Evolutionary conservation across 2,797 vertebrate genomes (phyloP).

Genomic region (Mastacembelus armatus): DNA sequence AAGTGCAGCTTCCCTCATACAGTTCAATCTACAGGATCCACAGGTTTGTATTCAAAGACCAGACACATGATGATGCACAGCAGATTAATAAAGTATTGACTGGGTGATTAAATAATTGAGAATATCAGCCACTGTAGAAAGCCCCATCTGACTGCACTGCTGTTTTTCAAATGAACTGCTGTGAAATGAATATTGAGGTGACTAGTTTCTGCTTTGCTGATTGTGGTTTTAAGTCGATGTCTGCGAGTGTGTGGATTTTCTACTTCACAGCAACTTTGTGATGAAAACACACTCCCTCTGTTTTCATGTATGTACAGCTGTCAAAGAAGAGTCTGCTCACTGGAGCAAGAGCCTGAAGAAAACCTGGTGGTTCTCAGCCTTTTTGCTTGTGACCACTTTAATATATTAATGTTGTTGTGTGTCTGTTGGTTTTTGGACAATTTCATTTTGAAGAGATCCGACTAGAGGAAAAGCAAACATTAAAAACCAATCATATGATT

Average conservation of each 20-base stretch:
- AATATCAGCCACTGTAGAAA: conserved; percentile 12
- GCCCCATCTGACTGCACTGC: not conserved
- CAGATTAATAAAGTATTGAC: not conserved
- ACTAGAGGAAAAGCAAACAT: no score
- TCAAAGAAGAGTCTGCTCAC: no score
- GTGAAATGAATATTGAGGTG: no score
- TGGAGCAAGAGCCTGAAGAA: no score
- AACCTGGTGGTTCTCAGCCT: no score
- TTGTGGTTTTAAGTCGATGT: not conserved
- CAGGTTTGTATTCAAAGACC: conserved; percentile 13
- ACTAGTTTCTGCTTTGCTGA: not conserved
- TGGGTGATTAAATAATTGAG: not conserved
- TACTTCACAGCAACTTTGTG: not conserved
- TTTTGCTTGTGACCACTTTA: no score
- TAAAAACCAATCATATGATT: no score
- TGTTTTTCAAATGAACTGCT: not conserved
- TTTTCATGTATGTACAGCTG: no score
- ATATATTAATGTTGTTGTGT: no score
- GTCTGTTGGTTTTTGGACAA: no score
- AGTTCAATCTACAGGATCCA: conserved; percentile 30
- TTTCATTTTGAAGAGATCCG: no score
- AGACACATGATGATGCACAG: not conserved
- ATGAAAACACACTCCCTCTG: not conserved
- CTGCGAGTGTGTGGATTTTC: no score
- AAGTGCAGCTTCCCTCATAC: conserved; percentile 67